These are phyloP conservation scores for Planococcus citri DNA, from an alignment of 1,140 invertebrate genomes.

Conservation along the genomic window DNA sequence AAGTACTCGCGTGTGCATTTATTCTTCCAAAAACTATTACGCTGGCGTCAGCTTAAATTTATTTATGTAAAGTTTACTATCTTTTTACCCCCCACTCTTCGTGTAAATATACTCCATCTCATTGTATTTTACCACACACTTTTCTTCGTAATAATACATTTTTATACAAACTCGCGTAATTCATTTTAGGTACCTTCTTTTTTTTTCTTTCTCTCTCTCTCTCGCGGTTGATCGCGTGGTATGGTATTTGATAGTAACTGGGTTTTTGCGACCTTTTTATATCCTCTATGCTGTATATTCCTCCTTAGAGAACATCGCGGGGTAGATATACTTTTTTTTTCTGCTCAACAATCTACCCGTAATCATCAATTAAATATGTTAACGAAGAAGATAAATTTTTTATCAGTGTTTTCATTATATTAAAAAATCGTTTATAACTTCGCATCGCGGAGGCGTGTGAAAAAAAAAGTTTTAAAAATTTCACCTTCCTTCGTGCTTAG, in stretches of 20 bases:
- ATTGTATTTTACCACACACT: background rate
- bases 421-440: too few species aligned
- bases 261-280: too few species aligned
- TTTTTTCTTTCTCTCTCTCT: background rate
- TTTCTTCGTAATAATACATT: background rate
- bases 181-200: background rate
- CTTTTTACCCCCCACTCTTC: background rate
- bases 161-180: background rate
- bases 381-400: too few species aligned
- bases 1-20: conserved; percentile 2
- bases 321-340: too few species aligned
- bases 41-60: conserved; percentile 6
- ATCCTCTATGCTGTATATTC: background rate
- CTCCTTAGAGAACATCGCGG: too few species aligned
- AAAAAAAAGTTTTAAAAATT: too few species aligned
- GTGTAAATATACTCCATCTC: background rate
- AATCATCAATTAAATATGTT: too few species aligned
- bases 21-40: conserved; percentile 3
- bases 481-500: too few species aligned
- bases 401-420: too few species aligned
- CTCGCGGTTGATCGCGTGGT: background rate
- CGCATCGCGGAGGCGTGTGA: too few species aligned
- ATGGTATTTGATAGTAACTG: too few species aligned
- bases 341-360: too few species aligned
- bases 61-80: conserved; percentile 8